Evolutionary conservation across 1,140 invertebrate species (phyloP), one percentile per base, ranked within the genome.

Genomic region (Pseudobourletiella spinata): DNA sequence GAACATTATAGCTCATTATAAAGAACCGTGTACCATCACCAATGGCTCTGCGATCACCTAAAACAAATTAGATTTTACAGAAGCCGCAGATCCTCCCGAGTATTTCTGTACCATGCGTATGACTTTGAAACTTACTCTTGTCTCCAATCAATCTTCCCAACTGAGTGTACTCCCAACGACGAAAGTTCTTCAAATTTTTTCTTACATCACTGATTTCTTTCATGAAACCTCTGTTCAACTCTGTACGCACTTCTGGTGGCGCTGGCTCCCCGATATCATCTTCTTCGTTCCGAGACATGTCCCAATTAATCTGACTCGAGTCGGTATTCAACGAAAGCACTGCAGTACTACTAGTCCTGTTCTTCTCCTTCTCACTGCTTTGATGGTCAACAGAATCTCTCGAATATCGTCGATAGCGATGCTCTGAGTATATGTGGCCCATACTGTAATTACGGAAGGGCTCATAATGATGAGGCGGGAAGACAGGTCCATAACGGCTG

Each of bases 1-100:
- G 75, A 32, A 96, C 84, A 76, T 97, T 96, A 73, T 94, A 96
- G 0, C 84, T 88, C 67, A 91, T 72, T 14, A 83, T 64, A 71
- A 65, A 65, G 70, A 78, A 75, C 6, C 51, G 48, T 24, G 50
- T 59, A 35, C 67, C 67, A 51, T 56, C 59, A 44, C 55, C 63
- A n/a, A 57, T 56, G 14, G 22, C 56, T 2, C 29, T 14, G 25
- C 26, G 35, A n/a, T 61, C 51, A 56, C 44, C 48, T 61, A 46
- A 18, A 43, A 44, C n/a, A 44, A 11, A 3, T 25, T 22, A 58
- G 25, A 43, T 58, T 26, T 24, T 26, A 22, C 24, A 58, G 46
- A 3, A 28, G 14, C 11, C 11, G 14, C 4, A 25, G 6, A 22
- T 26, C 25, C 14, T 3, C 3, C 39, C 25, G 16, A 4, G 15